Evolutionary conservation across 2,888 invertebrate species (phyloP).

Genomic region (Acrobeloides nanus): DNA sequence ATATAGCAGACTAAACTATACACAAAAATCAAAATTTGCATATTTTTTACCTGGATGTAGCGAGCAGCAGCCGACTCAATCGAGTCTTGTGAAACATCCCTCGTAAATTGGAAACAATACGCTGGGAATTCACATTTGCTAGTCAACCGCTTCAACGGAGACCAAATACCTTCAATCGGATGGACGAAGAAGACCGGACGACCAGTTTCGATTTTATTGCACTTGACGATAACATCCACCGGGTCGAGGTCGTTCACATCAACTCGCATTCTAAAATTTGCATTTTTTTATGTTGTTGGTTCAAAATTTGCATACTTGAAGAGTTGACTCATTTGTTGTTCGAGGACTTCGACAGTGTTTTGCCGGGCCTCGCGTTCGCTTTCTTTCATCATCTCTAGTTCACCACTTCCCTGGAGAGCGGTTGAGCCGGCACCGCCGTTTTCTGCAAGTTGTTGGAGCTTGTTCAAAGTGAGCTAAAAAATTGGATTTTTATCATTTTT

Average conservation of each 20-base stretch:
- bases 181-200: conserved; percentile 62
- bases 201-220: conserved; percentile 47
- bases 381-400: conserved; percentile 47
- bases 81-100: conserved; percentile 47
- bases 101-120: conserved; percentile 53
- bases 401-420: conserved; percentile 42
- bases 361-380: conserved; percentile 45
- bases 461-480: conserved; percentile 67
- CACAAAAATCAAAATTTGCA: neutral
- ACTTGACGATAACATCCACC: conserved; percentile 50
- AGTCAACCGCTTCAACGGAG: conserved; percentile 62
- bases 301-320: conserved; percentile 39
- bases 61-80: conserved; percentile 49
- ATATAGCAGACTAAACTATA: neutral
- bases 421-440: conserved; percentile 40
- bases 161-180: conserved; percentile 73
- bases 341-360: conserved; percentile 46
- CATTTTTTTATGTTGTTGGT: neutral
- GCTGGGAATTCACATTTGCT: conserved; percentile 60
- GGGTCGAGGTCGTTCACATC: conserved; percentile 59
- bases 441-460: conserved; percentile 61
- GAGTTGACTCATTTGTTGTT: conserved; percentile 53
- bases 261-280: conserved; percentile 51
- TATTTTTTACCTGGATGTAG: conserved; percentile 39
- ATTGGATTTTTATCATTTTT: neutral